Percentiles rank a stretch among this genome's conserved stretches.
Evolutionary conservation across 64 coral and sea anemone genomes (phyloP).

Genomic region (Pachyseris speciosa): DNA sequence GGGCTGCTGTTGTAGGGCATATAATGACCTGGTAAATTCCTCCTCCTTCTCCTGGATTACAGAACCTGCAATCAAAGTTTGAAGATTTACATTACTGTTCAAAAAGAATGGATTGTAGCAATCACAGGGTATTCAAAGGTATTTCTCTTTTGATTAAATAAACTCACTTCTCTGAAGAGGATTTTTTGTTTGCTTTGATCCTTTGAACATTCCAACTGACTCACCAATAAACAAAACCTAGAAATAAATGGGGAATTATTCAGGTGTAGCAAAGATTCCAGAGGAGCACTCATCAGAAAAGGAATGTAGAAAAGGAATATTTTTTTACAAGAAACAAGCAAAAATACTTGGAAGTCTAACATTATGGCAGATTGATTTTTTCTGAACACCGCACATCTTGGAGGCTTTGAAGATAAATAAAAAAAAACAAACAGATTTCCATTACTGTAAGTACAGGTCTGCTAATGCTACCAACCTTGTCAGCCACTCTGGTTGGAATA

Average conservation of each 20-base stretch:
- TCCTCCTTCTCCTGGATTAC: slow-evolving; percentile 82
- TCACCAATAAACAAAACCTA: slow-evolving; percentile 98
- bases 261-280: no score
- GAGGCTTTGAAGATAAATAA: no score
- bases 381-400: no score
- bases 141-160: neutral
- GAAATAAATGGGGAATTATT: neutral
- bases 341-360: no score
- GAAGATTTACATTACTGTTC: neutral
- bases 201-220: slow-evolving; percentile 97
- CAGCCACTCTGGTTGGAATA: slow-evolving; percentile 92
- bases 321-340: no score
- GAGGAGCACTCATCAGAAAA: no score
- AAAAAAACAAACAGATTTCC: no score
- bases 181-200: slow-evolving; percentile 61
- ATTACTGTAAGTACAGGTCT: no score
- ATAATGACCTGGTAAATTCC: slow-evolving; percentile 82
- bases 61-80: slow-evolving; percentile 40
- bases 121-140: neutral
- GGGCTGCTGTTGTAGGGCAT: slow-evolving; percentile 71
- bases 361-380: no score
- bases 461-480: slow-evolving; percentile 65
- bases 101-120: no score
- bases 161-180: slow-evolving; percentile 23
- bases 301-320: no score